Evolutionary conservation across 2,888 invertebrate species (phyloP).

Genomic region (Boloria selene): DNA sequence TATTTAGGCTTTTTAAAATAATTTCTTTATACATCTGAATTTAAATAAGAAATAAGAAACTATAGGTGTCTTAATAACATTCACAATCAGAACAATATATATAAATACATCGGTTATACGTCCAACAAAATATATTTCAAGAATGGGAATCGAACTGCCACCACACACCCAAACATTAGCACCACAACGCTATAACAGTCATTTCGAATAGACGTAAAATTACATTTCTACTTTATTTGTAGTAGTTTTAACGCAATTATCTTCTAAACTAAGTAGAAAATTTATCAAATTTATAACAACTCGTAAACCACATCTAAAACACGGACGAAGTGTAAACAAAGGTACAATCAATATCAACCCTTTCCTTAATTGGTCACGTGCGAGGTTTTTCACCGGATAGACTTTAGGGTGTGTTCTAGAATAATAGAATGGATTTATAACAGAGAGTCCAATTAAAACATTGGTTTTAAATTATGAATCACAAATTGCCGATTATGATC

Average conservation of each 20-base stretch:
- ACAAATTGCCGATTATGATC: too few species aligned
- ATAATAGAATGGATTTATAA: slow-evolving; percentile 19
- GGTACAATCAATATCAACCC: slow-evolving; percentile 40
- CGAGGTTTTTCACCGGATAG: slow-evolving; percentile 40
- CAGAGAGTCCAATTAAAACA: slow-evolving; percentile 11
- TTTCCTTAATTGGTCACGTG: slow-evolving; percentile 50
- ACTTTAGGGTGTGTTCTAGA: slow-evolving; percentile 32
- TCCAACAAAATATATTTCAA: too few species aligned
- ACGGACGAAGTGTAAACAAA: slow-evolving; percentile 20
- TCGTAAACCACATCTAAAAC: slow-evolving; percentile 3
- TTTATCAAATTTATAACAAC: not conserved
- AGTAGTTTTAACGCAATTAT: not conserved
- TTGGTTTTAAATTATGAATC: not conserved
- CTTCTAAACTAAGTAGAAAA: not conserved
- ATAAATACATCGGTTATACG: too few species aligned
- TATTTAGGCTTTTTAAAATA: too few species aligned
- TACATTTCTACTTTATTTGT: not conserved
- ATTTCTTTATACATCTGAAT: too few species aligned
- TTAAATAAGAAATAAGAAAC: too few species aligned
- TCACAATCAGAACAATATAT: too few species aligned
- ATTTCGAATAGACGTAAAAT: too few species aligned
- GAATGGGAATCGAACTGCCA: too few species aligned
- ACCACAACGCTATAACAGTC: too few species aligned
- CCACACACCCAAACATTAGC: too few species aligned
- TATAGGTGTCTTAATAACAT: too few species aligned